Base-by-base conservation (phyloP, 2,113 vertebrate genomes). In the Tapirus terrestris region DNA sequence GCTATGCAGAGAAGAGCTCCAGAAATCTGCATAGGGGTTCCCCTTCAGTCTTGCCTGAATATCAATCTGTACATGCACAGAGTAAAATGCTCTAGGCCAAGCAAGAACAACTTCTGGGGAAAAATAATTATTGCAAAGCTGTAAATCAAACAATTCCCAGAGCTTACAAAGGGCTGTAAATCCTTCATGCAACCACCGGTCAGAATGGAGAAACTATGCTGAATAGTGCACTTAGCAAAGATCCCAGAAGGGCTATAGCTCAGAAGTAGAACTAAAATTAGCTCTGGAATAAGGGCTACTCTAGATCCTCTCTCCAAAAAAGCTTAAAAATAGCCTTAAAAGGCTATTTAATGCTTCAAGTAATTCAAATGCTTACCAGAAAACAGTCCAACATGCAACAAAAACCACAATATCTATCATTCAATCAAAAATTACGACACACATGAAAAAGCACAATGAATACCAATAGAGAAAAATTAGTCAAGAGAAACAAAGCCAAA, bases 361-460 rank as follows among this genome's bases (percentile, higher is more conserved):
- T 56, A 61, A 92, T 89, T 60, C 68, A 95, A 36, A 80, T 63
- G 73, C 31, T 80, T 67, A 86, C 27, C 43, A 95, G 86, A 68
- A 89, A 89, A 92, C 80, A 86, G 39, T 61, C 58, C 21, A 75
- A 60, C 31, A 65, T 27, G 48, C 18, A 81, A 84, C 23, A 89
- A 84, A 84, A 93, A 86, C 43, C 4, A 43, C 17, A 80, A 2
- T 56, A 65, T 31, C 43, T 73, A 29, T 33, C 56, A 73, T 80
- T 67, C 18, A 80, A 80, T 65, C 17, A 89, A 63, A 94, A 94
- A 86, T 70, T 73, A 63, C 68, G 80, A 84, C 48, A 27, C 56
- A 75, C 23, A 88, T 0, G 1, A 83, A 56, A 29, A 36, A 75
- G 33, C 11, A 63, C 63, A 92, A 91, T 20, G 5, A 58, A 90